Base-by-base conservation (phyloP, 2,888 invertebrate genomes). In the Agrochola macilenta region DNA sequence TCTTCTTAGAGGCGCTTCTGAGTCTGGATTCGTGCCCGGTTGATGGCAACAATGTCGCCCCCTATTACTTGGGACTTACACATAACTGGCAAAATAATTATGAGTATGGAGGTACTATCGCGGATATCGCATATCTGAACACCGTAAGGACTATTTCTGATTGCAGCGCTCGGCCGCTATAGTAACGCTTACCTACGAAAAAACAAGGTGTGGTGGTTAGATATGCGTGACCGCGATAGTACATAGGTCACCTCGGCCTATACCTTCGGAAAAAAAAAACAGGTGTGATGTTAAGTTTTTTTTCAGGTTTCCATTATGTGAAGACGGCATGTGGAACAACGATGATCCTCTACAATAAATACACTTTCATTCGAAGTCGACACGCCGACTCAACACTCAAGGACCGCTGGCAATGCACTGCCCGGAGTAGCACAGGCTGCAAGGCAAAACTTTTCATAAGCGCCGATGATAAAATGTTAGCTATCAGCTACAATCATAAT, bases 401-500 rank as follows among this genome's bases (percentile, higher is more conserved):
- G 1, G 14, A 72, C 26, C 5, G 3, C n/a, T 72, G 72, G 69
- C 20, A 39, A 9, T 69, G 72, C 26, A 26, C 69, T 23, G 39
- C 49, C 9, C 49, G 49, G n/a, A 2, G 4, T 7, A 60, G 0
- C 20, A 54, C 17, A 14, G 64, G 52, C 14, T 79, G 79, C 14
- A 74, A 73, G 12, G 79, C 60, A 0, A 79, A 69, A 49, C 7
- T 79, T 49, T 23, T 57, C 0, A 3, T 79, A 35, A 46, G 39
- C 5, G 12, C 17, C 7, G 52, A 79, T 30, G 1, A 61, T n/a
- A 60, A 54, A 61, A 65, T 74, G 5, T 23, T 74, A 26, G 49
- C 30, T 9, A 8, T 46, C 4, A 65, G 63, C 12, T 79, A 61
- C 26, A 35, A 65, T 5, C 79, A 79, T 60, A 79, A 65, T 14